Evolutionary conservation across 2,113 vertebrate genomes (phyloP).

Genomic region (Chaetura pelagica): DNA sequence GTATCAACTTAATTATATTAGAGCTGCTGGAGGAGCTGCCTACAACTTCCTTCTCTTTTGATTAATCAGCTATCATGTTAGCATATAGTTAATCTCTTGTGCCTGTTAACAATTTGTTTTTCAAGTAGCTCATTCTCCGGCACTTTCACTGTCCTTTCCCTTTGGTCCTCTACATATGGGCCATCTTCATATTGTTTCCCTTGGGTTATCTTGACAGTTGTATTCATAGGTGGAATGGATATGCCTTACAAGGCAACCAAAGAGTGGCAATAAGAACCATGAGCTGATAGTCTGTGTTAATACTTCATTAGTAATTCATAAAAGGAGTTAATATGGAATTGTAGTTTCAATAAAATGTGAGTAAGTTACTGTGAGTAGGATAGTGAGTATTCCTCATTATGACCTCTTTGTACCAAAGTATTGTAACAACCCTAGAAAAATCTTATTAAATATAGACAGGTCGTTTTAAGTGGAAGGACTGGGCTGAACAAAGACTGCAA

Average conservation of each 20-base stretch:
- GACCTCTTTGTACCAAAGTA: not conserved
- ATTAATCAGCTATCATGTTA: not conserved
- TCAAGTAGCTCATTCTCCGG: not conserved
- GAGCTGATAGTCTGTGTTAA: not conserved
- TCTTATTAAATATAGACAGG: rapidly evolving
- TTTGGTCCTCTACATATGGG: not conserved
- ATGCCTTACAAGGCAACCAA: not conserved
- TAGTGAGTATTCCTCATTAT: not conserved
- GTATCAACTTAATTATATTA: not conserved
- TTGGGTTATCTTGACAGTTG: not conserved
- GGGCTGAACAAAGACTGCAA: not conserved
- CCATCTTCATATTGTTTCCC: not conserved
- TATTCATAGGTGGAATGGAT: not conserved
- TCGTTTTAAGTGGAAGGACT: not conserved
- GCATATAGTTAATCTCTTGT: not conserved
- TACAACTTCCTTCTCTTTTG: not conserved
- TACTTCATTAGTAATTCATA: not conserved
- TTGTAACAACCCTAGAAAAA: not conserved
- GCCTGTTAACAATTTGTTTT: not conserved
- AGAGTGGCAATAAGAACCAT: not conserved
- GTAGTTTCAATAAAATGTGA: not conserved
- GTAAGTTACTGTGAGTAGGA: not conserved
- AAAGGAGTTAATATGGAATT: not conserved
- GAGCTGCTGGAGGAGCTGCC: not conserved
- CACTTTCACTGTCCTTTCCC: not conserved